Percentiles rank a stretch among this genome's conserved stretches.
Conservation (phyloP, 2,797 vertebrate species). For the Pipistrellus pipistrellus region DNA sequence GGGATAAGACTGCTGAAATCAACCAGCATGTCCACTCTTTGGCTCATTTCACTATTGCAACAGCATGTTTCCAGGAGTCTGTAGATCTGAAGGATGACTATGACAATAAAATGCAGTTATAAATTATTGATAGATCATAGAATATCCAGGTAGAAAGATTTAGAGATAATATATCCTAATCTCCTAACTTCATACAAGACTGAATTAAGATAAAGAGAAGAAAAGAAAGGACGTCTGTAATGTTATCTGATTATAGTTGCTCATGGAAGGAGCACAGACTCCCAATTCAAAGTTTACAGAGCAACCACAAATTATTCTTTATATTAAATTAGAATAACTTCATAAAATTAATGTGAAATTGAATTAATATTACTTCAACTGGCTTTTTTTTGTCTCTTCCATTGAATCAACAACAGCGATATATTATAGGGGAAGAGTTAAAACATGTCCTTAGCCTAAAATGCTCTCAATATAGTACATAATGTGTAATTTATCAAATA, state of each 20-base stretch:
- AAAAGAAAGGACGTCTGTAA: neutral
- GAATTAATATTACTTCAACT: neutral
- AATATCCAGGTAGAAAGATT: neutral
- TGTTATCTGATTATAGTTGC: neutral
- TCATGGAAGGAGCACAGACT: neutral
- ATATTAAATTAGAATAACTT: neutral
- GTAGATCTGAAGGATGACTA: neutral
- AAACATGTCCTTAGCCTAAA: neutral
- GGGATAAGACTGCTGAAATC: neutral
- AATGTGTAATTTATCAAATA: neutral
- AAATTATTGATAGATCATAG: neutral
- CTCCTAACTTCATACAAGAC: neutral
- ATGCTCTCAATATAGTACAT: neutral
- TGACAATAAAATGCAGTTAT: neutral
- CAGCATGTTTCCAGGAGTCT: neutral
- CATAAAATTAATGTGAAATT: neutral
- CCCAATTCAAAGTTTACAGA: neutral
- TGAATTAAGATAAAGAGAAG: neutral
- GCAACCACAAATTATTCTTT: neutral
- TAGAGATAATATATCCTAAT: neutral
- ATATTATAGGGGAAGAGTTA: neutral
- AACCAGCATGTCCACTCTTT: neutral
- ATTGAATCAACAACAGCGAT: neutral
- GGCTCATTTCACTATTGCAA: neutral
- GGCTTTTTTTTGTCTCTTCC: neutral